Conservation (phyloP, 2,113 vertebrate genomes). For the Leptosomus discolor region DNA sequence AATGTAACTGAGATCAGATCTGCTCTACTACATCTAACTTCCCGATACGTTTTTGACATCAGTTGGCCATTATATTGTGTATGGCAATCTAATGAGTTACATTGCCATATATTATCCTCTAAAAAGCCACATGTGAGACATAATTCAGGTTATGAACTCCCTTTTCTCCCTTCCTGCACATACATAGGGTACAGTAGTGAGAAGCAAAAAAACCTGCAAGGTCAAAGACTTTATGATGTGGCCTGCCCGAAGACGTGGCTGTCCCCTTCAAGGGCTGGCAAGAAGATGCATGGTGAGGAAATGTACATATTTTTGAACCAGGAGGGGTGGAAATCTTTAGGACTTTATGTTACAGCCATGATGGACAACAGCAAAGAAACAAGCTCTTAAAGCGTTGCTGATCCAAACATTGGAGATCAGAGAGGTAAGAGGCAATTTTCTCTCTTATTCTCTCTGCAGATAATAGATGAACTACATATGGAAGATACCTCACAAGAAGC, state of each 20-base stretch:
- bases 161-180: neutral
- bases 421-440: neutral
- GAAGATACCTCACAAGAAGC: neutral
- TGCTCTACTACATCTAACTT: neutral
- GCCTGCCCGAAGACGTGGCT: neutral
- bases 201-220: neutral
- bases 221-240: neutral
- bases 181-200: neutral
- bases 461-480: neutral
- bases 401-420: neutral
- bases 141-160: neutral
- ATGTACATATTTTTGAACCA: neutral
- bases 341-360: neutral
- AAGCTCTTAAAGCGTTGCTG: neutral
- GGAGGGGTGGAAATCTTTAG: neutral
- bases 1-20: neutral
- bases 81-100: neutral
- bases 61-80: neutral
- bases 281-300: neutral
- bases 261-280: neutral
- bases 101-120: neutral
- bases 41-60: neutral
- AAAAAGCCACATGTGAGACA: neutral
- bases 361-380: neutral
- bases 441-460: neutral